Conservation (phyloP, 2,797 vertebrate genomes). For the Avahi laniger region DNA sequence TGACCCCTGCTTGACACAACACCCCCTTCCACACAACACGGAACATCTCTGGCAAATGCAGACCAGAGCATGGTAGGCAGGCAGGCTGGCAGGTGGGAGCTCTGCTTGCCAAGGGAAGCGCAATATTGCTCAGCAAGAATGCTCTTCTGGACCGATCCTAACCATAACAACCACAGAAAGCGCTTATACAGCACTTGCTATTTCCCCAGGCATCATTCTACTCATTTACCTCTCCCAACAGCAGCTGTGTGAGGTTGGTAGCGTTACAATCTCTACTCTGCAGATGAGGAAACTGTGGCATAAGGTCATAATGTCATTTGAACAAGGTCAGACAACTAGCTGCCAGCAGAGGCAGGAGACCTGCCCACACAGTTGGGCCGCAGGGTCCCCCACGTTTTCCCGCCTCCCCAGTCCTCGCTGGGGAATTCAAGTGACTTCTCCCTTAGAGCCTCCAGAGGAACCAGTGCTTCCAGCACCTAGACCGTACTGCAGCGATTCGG, state of each 20-base stretch:
- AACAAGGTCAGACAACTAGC: not conserved
- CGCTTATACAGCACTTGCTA: fast-evolving
- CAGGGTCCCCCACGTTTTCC: not conserved
- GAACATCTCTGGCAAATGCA: not conserved
- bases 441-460: not conserved
- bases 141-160: not conserved
- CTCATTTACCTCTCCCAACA: not conserved
- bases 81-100: not conserved
- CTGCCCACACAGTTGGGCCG: not conserved
- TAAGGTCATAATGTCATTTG: not conserved
- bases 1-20: not conserved
- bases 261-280: not conserved
- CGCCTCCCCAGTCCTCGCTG: not conserved
- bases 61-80: not conserved
- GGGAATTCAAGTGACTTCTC: not conserved
- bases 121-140: not conserved
- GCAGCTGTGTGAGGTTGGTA: not conserved
- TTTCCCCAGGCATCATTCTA: not conserved
- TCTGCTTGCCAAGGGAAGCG: not conserved
- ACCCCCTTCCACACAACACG: too few species aligned
- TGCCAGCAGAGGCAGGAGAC: not conserved
- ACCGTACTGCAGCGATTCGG: fast-evolving
- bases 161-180: not conserved
- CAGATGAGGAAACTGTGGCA: not conserved
- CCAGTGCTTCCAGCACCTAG: not conserved